Conservation (phyloP, 2,113 vertebrate species). For the Odontesthes bonariensis region DNA sequence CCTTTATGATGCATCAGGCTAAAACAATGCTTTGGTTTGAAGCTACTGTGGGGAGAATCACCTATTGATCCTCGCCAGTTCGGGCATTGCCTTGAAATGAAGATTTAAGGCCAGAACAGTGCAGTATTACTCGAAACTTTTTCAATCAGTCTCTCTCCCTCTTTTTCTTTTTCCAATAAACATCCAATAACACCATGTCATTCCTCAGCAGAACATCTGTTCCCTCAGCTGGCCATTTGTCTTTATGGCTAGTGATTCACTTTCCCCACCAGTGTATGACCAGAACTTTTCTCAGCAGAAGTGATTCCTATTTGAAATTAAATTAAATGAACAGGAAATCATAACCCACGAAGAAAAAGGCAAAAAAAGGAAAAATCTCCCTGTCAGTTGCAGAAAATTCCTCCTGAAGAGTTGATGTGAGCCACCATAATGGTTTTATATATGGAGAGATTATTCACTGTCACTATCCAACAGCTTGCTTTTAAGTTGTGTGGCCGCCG, state of each 20-base stretch:
- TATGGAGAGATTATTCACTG: constrained; percentile 42
- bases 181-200: constrained; percentile 51
- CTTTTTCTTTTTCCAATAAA: constrained; percentile 62
- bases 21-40: constrained; percentile 52
- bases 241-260: constrained; percentile 67
- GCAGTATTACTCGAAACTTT: constrained; percentile 41
- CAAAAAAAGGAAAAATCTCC: constrained; percentile 43
- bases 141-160: constrained; percentile 32
- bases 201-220: constrained; percentile 66
- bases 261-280: constrained; percentile 39
- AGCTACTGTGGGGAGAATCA: constrained; percentile 40
- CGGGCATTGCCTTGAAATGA: constrained; percentile 60
- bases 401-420: constrained; percentile 22
- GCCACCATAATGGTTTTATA: constrained; percentile 28
- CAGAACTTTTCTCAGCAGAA: constrained; percentile 56
- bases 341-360: constrained; percentile 33
- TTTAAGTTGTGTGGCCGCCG: constrained; percentile 47
- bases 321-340: constrained; percentile 55
- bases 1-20: constrained; percentile 36
- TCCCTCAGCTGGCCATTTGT: constrained; percentile 59
- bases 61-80: constrained; percentile 57
- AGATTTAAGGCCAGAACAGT: constrained; percentile 53
- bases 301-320: constrained; percentile 49
- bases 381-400: constrained; percentile 12
- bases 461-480: constrained; percentile 63